Evolutionary conservation across 2,797 vertebrate genomes (phyloP).

Genomic region (Leptodactylus fallax): DNA sequence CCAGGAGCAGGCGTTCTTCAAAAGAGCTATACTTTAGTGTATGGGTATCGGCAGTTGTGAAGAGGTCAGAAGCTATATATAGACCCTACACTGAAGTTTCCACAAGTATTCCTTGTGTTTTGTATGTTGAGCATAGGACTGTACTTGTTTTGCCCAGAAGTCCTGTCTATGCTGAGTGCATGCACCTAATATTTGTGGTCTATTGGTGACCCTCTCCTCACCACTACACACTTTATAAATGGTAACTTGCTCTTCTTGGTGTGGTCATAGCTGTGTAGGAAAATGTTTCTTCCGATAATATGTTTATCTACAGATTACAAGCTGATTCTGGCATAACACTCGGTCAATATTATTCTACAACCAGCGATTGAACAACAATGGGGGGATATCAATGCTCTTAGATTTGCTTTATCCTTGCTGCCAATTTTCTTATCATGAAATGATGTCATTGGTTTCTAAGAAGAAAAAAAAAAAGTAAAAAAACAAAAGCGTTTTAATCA

Average conservation of each 20-base stretch:
- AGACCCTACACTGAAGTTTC: neutral
- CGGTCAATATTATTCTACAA: constrained; percentile 20
- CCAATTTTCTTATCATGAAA: constrained; percentile 18
- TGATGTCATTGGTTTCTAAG: constrained; percentile 48
- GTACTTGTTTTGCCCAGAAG: too few species aligned
- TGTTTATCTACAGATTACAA: constrained; percentile 55
- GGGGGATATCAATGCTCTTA: neutral
- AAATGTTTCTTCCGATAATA: constrained; percentile 48
- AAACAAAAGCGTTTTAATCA: constrained; percentile 16
- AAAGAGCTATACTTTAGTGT: neutral
- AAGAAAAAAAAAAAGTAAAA: neutral
- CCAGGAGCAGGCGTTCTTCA: neutral
- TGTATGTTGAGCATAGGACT: neutral
- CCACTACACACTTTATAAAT: neutral
- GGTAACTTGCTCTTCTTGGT: neutral
- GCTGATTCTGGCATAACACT: constrained; percentile 53
- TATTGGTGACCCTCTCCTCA: neutral
- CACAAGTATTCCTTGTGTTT: neutral
- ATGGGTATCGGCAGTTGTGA: neutral
- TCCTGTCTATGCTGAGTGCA: neutral
- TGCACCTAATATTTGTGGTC: neutral
- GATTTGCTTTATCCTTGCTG: constrained; percentile 35
- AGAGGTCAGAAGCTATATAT: neutral
- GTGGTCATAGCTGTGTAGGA: constrained; percentile 23
- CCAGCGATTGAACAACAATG: constrained; percentile 27